Percentiles rank a stretch among this genome's conserved stretches.
Conservation (phyloP, 2,113 vertebrate species). For the Nothoprocta perdicaria region DNA sequence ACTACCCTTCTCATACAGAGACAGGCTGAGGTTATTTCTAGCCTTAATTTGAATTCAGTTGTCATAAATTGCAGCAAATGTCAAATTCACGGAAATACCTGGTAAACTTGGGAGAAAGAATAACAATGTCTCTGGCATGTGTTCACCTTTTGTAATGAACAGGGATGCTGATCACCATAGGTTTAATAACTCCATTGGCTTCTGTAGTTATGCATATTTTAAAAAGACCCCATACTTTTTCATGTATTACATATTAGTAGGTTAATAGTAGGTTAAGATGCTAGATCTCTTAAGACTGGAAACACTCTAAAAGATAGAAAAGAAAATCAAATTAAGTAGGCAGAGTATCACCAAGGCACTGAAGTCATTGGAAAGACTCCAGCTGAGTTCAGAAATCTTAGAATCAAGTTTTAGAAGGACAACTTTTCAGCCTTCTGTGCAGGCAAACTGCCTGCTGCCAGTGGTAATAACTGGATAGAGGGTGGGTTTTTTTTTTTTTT, state of each 20-base stretch:
- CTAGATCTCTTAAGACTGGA: background rate
- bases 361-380: background rate
- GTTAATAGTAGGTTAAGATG: background rate
- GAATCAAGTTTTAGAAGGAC: background rate
- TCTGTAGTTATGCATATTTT: background rate
- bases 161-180: background rate
- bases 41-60: background rate
- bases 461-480: background rate
- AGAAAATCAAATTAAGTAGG: background rate
- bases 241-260: background rate
- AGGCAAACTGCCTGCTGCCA: background rate
- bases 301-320: background rate
- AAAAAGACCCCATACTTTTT: background rate
- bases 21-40: background rate
- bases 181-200: background rate
- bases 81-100: background rate
- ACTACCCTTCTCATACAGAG: background rate
- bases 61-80: background rate
- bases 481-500: background rate
- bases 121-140: background rate
- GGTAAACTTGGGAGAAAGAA: background rate
- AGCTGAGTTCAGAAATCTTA: background rate
- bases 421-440: background rate
- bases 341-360: background rate
- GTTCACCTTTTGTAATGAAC: background rate